phyloP scores from a whole-genome alignment of 2,113 vertebrate genomes.

The Coturnix japonica region DNA sequence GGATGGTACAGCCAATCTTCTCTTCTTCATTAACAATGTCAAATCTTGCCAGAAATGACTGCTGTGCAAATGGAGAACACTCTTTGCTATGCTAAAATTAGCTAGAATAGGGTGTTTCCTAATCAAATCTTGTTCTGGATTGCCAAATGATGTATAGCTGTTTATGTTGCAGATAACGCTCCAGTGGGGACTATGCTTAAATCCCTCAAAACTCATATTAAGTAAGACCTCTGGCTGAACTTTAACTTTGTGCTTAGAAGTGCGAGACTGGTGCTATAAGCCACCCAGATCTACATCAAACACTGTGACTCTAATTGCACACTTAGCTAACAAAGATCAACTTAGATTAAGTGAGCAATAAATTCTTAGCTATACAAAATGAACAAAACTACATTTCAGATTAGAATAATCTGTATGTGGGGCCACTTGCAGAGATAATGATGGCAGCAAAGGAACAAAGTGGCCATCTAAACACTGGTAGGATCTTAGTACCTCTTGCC shows the following conservation, averaged over 20 bases:
- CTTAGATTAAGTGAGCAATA: conserved; percentile 34
- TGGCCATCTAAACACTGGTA: conserved; percentile 17
- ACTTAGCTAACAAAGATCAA: conserved; percentile 26
- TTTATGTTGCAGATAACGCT: conserved; percentile 75
- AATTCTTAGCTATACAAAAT: conserved; percentile 20
- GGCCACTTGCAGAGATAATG: not conserved
- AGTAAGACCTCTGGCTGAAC: conserved; percentile 80
- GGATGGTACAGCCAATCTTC: not conserved
- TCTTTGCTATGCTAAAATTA: conserved; percentile 49
- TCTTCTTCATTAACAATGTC: conserved; percentile 14
- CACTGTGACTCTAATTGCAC: conserved; percentile 33
- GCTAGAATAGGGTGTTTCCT: conserved; percentile 60
- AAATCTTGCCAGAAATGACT: conserved; percentile 51
- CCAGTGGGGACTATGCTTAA: conserved; percentile 74
- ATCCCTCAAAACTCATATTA: conserved; percentile 76
- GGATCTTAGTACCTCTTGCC: conserved; percentile 41
- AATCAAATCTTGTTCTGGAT: conserved; percentile 66
- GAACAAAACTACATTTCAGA: not conserved
- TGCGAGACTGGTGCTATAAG: conserved; percentile 55
- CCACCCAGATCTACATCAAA: conserved; percentile 25
- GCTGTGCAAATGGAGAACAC: conserved; percentile 10
- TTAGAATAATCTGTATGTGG: not conserved
- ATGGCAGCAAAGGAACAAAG: conserved; percentile 38
- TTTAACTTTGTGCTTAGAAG: conserved; percentile 66
- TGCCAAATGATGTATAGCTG: conserved; percentile 73